A percentile compares a stretch with the other conserved stretches of the same genome.
Conservation (phyloP, 92 coral and sea anemone genomes). For the Blastomussa wellsi region DNA sequence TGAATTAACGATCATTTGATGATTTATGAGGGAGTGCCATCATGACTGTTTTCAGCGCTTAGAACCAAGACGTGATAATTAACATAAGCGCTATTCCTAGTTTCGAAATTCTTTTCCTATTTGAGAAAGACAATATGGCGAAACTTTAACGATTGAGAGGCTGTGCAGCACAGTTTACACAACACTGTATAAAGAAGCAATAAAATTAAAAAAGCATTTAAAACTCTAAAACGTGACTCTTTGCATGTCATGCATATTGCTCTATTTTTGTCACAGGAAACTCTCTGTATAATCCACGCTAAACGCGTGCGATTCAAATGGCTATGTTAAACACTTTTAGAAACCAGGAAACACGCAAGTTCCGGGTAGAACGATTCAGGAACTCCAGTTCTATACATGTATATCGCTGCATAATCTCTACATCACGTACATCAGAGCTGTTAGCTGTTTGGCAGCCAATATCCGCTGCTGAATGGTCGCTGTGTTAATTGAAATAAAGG, state of each 20-base stretch:
- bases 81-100: background rate
- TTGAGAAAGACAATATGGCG: background rate
- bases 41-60: background rate
- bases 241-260: background rate
- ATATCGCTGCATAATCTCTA: background rate
- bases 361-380: constrained; percentile 1
- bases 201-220: background rate
- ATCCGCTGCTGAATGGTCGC: background rate
- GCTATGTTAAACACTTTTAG: background rate
- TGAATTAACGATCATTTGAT: background rate
- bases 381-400: background rate
- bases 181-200: background rate
- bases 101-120: background rate
- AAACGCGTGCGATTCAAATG: background rate
- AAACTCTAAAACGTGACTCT: constrained; percentile 1
- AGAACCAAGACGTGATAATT: background rate
- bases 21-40: background rate
- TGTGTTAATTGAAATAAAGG: background rate
- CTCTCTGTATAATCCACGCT: background rate
- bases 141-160: background rate
- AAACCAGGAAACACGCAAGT: background rate
- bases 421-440: background rate
- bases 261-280: background rate
- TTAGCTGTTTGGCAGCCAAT: background rate
- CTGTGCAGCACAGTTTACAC: background rate